Conservation (phyloP, 2,888 invertebrate species). For the Apamea epomidion region DNA sequence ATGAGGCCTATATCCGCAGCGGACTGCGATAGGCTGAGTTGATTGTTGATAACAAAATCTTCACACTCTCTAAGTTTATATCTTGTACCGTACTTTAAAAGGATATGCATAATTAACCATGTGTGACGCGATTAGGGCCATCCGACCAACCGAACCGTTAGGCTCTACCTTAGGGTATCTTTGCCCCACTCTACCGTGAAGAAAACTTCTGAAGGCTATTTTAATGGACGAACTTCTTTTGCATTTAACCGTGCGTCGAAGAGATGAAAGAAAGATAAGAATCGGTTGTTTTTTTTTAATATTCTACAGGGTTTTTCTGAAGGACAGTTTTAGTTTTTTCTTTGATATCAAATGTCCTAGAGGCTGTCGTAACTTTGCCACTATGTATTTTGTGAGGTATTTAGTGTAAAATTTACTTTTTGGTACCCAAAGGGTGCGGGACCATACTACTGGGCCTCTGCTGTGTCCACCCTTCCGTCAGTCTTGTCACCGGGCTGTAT, state of each 20-base stretch:
- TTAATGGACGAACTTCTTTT: conserved; percentile 66
- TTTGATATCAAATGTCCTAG: neutral
- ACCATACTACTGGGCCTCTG: too few relatives aligned
- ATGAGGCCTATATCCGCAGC: too few relatives aligned
- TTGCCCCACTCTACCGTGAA: conserved; percentile 68
- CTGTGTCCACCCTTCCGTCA: too few relatives aligned
- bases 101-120: conserved; percentile 86
- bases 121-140: conserved; percentile 83
- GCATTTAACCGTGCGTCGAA: conserved; percentile 45
- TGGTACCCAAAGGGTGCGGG: too few relatives aligned
- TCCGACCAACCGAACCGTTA: conserved; percentile 72
- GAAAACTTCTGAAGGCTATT: conserved; percentile 73
- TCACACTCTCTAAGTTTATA: neutral
- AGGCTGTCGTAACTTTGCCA: neutral
- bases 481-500: too few relatives aligned
- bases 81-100: conserved; percentile 69
- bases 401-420: neutral
- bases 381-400: neutral
- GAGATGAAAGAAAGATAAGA: conserved; percentile 47
- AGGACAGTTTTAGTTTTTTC: neutral
- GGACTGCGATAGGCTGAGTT: too few relatives aligned
- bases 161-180: conserved; percentile 69
- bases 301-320: neutral
- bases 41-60: neutral
- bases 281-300: conserved; percentile 19